Evolutionary conservation across 2,888 invertebrate species (phyloP), one percentile per base, ranked within the genome.

Genomic region (Phasia obesa): DNA sequence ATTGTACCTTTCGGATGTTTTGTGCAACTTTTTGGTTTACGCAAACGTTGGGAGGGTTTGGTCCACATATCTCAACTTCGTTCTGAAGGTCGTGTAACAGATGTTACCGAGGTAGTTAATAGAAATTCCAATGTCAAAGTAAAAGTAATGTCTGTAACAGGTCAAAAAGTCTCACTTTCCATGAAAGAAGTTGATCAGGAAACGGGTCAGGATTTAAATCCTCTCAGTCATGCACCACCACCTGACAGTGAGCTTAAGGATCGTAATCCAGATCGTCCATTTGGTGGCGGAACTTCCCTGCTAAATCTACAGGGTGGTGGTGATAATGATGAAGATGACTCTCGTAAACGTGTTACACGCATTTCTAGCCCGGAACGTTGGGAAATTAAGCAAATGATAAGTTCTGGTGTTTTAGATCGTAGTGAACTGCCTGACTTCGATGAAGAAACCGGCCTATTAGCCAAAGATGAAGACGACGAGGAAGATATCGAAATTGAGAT

Each of bases 1-100:
- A 96, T 99, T 85, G 98, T 98, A 69, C 96, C 97, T n/a, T 99
- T 99, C 92, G 99, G 99, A 1, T 99, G 99, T 90, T 99, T 99
- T 91, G 97, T 99, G 0, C 98, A 98, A 91, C 92, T 99, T 23
- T 97, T 98, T 88, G 98, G 98, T 0, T 92, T 99, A 60, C 93
- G 95, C 62, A 95, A 96, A 86, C 93, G 96, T 53, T 97, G 97
- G 95, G 99, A 99, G 91, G 99, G 99, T 0, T 92, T 99, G 0
- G 98, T 99, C 1, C 99, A 99, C 89, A 99, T 99, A 87, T 99
- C 99, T 0, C 97, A 98, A 91, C 92, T 99, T 44, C 92, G 98
- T 55, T 93, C 97, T 0, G 98, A 98, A 91, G 98, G 98, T 0
- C 93, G 99, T 81, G 99, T 99, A 11, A 97, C 96, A 0, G 96